Percentiles rank a stretch among this genome's conserved stretches.
These are phyloP conservation scores for Lasioglossum villosulum DNA, from an alignment of 2,888 invertebrate genomes.

Conservation along the genomic window DNA sequence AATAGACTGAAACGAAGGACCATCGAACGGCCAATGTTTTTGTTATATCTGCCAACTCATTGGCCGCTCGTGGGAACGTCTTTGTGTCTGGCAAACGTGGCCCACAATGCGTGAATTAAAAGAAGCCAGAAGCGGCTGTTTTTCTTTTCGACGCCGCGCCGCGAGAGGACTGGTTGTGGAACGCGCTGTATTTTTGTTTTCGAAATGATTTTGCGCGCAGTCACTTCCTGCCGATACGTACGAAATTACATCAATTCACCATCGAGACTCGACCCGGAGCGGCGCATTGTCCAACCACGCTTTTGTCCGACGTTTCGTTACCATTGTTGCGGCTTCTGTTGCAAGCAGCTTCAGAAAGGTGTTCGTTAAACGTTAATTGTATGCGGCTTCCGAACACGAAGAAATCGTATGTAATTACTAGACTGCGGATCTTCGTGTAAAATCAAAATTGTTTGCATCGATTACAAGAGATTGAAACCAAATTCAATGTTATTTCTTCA, in stretches of 20 bases:
- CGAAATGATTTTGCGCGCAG: constrained; percentile 74
- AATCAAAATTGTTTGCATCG: no score
- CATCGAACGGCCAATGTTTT: constrained; percentile 77
- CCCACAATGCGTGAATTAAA: constrained; percentile 76
- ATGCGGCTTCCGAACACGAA: constrained; percentile 32
- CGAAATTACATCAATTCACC: constrained; percentile 64
- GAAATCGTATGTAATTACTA: not conserved
- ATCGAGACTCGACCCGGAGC: constrained; percentile 13
- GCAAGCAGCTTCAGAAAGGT: constrained; percentile 26
- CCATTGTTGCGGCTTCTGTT: constrained; percentile 43
- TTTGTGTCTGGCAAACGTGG: constrained; percentile 76
- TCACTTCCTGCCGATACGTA: constrained; percentile 74
- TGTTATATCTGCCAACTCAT: constrained; percentile 82
- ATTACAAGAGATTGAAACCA: no score
- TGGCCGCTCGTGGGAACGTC: constrained; percentile 79
- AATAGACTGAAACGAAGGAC: constrained; percentile 54
- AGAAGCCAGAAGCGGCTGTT: constrained; percentile 74
- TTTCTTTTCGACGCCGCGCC: constrained; percentile 67
- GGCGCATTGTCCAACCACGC: constrained; percentile 45
- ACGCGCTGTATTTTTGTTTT: constrained; percentile 71
- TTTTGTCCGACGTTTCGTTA: constrained; percentile 53
- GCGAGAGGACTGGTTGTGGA: constrained; percentile 26
- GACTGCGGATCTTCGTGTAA: no score
- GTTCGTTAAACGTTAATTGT: constrained; percentile 34
- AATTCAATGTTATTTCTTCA: no score